Percentiles rank a stretch among this genome's conserved stretches.
Evolutionary conservation across 2,888 invertebrate genomes (phyloP).

Genomic region (Drosophila mimetica): DNA sequence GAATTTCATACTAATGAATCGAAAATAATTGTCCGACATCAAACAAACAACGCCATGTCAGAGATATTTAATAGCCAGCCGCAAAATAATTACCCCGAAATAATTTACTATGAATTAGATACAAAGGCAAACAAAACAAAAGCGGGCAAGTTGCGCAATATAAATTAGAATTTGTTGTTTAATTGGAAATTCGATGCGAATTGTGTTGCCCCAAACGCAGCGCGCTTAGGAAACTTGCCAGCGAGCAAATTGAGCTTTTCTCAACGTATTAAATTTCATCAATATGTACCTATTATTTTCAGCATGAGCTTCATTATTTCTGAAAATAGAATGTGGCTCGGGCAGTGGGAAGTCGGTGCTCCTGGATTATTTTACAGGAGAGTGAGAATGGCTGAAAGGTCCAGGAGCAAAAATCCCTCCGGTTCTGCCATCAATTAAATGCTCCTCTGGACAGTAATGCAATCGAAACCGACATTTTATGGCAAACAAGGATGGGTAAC

Average conservation of each 20-base stretch:
- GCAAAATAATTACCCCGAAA: constrained; percentile 64
- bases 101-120: constrained; percentile 53
- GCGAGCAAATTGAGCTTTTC: constrained; percentile 72
- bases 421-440: constrained; percentile 35
- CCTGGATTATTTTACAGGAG: constrained; percentile 14
- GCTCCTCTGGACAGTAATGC: not conserved
- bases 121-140: constrained; percentile 27
- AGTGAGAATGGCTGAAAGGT: not conserved
- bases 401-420: not conserved
- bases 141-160: constrained; percentile 47
- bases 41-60: constrained; percentile 16
- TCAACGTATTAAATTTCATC: constrained; percentile 74
- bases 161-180: constrained; percentile 76
- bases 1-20: constrained; percentile 33
- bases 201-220: constrained; percentile 25
- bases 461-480: constrained; percentile 20
- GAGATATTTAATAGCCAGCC: constrained; percentile 45
- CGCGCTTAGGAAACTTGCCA: constrained; percentile 2
- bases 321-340: constrained; percentile 57
- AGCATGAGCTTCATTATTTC: constrained; percentile 67
- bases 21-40: constrained; percentile 39
- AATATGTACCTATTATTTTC: constrained; percentile 67
- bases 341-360: not conserved
- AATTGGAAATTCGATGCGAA: constrained; percentile 74
- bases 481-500: not conserved